Base-by-base conservation (phyloP, 2,113 vertebrate species). In the Panurus biarmicus region DNA sequence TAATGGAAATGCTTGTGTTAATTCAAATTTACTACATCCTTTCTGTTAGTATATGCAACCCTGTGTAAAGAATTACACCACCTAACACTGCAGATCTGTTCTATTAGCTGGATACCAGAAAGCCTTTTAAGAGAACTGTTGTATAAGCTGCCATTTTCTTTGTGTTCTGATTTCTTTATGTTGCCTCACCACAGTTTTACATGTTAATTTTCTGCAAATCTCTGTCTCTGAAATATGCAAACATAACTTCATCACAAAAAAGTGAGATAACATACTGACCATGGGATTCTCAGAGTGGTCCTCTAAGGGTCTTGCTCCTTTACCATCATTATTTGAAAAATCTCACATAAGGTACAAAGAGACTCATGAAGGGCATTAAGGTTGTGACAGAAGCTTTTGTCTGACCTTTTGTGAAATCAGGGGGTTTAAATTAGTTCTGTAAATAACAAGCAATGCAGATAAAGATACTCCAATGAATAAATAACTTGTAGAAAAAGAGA, bases 401-500 rank as follows among this genome's bases (percentile, higher is more conserved):
- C 67, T 89, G 74, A 93, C 64, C 67, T 89, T 94, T 80, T 70
- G 40, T 72, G 50, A 50, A 54, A 77, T 79, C 70, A 33, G 31
- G 23, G 53, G 79, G 67, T 89, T 87, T 65, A 85, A 94, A 83
- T 94, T 58, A 87, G 35, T 89, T 85, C 85, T 83, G 74, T 87
- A 95, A 91, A 71, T 76, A 91, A 94, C 18, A 15, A 95, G 54
- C 47, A 93, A 92, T 14, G 23, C 71, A 95, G 74, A 87, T 76
- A 82, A 89, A 92, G 74, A 48, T 60, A 79, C 51, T 56, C 66
- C 50, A 95, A 62, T 85, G 24, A 72, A 78, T 72, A 78, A 84
- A 78, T 85, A 94, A 84, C 65, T 82, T 53, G 38, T 17, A 87
- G 73, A 40, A 85, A 96, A 95, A 58, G 3, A 10, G 15, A 89